Evolutionary conservation across 2,888 invertebrate species (phyloP).

Genomic region (Lampropteryx suffumata): DNA sequence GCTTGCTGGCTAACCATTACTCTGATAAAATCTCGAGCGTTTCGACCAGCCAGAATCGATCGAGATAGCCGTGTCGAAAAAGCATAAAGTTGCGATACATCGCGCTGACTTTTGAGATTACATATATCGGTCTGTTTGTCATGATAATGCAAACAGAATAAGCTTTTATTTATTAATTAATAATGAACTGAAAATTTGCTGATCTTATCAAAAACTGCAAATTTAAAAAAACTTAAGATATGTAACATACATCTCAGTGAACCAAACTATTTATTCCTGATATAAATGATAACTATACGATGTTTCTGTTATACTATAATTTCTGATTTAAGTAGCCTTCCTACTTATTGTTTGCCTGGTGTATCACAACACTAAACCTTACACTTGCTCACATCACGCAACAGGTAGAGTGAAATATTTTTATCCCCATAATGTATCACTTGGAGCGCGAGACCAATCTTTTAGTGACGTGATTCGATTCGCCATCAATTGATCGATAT

Average conservation of each 20-base stretch:
- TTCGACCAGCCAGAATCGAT: slow-evolving; percentile 26
- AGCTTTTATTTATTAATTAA: too few species aligned
- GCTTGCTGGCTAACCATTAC: slow-evolving; percentile 20
- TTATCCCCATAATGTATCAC: slow-evolving; percentile 76
- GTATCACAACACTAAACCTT: slow-evolving; percentile 39
- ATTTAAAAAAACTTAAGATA: too few species aligned
- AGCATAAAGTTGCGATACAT: slow-evolving; percentile 5
- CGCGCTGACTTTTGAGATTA: too few species aligned
- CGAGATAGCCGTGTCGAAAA: slow-evolving; percentile 37
- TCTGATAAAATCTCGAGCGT: slow-evolving; percentile 21
- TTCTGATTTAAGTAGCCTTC: too few species aligned
- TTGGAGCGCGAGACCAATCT: slow-evolving; percentile 53
- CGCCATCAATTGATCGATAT: slow-evolving; percentile 52
- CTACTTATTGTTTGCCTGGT: not conserved
- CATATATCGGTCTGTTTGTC: too few species aligned
- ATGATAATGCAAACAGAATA: too few species aligned
- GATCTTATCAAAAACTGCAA: too few species aligned
- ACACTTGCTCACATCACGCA: slow-evolving; percentile 61
- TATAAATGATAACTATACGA: too few species aligned
- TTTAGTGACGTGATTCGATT: slow-evolving; percentile 54
- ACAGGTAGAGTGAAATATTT: slow-evolving; percentile 78
- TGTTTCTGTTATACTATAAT: too few species aligned
- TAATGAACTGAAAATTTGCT: too few species aligned
- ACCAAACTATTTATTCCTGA: too few species aligned
- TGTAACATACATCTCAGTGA: too few species aligned